phyloP scores from a whole-genome alignment of 2,797 vertebrate species.

The Chaunax sp. region DNA sequence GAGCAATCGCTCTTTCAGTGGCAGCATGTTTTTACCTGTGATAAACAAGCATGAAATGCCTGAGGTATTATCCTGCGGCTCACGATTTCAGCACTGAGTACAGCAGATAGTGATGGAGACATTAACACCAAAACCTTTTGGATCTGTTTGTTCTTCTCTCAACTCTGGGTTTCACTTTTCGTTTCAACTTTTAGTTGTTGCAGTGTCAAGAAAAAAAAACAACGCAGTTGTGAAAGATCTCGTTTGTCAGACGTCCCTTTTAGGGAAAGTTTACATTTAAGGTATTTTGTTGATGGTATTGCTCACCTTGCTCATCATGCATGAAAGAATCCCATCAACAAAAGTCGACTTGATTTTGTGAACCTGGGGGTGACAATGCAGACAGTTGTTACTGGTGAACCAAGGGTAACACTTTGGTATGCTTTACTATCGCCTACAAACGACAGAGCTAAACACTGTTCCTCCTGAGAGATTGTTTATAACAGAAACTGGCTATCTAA shows the following conservation, averaged over 20 bases:
- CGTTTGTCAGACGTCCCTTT: not conserved
- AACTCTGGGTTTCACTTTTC: slow-evolving; percentile 9
- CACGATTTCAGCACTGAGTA: not conserved
- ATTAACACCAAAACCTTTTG: slow-evolving; percentile 12
- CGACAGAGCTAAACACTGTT: not conserved
- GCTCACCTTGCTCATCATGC: slow-evolving; percentile 87
- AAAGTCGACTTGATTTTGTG: slow-evolving; percentile 95
- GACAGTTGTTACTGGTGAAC: not conserved
- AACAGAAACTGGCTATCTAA: too few relatives aligned
- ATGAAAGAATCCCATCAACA: slow-evolving; percentile 88
- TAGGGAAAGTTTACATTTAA: not conserved
- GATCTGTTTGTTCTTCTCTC: slow-evolving; percentile 7
- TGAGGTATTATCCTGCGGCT: not conserved
- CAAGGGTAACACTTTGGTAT: not conserved
- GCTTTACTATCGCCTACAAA: not conserved
- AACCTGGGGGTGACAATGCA: slow-evolving; percentile 76
- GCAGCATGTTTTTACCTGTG: not conserved
- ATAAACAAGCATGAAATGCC: not conserved
- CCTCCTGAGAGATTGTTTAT: too few relatives aligned
- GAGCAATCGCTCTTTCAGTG: not conserved
- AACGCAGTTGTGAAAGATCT: not conserved
- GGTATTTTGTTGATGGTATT: not conserved
- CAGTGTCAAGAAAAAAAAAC: slow-evolving; percentile 5
- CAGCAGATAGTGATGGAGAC: too few relatives aligned
- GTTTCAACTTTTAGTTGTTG: slow-evolving; percentile 5